Conservation (phyloP, 37 sponge, comb jelly and placozoan genomes). For the Spongia lamella region DNA sequence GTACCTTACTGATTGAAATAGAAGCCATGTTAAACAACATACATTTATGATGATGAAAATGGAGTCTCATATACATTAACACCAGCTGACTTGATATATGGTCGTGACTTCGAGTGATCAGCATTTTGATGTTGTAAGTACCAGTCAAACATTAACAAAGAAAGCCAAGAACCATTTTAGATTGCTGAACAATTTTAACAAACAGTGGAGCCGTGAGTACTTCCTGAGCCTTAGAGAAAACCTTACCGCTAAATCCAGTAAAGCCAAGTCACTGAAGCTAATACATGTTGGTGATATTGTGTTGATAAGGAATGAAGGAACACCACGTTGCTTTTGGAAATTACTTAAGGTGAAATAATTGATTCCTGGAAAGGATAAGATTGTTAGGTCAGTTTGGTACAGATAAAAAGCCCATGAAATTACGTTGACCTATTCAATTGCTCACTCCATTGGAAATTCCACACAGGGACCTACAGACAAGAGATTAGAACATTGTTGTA, state of each 20-base stretch:
- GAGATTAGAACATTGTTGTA: too few relatives aligned
- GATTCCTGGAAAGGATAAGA: too few relatives aligned
- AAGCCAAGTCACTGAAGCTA: neutral
- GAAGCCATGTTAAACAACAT: slow-evolving; percentile 7
- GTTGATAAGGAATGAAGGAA: slow-evolving; percentile 13
- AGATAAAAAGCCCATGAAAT: too few relatives aligned
- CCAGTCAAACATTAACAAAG: neutral
- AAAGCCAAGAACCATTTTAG: neutral
- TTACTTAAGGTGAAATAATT: neutral
- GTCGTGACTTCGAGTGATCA: neutral
- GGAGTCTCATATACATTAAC: slow-evolving; percentile 5
- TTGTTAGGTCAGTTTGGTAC: too few relatives aligned
- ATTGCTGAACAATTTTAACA: slow-evolving; percentile 27
- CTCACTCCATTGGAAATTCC: too few relatives aligned
- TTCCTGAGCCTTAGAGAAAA: slow-evolving; percentile 25
- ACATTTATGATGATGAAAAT: slow-evolving; percentile 7
- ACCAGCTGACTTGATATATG: slow-evolving; percentile 13
- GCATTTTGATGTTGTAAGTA: neutral
- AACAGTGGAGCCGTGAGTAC: slow-evolving; percentile 31
- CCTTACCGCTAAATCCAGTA: neutral
- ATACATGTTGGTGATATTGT: slow-evolving; percentile 19
- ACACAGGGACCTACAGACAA: too few relatives aligned
- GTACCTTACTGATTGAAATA: slow-evolving; percentile 11
- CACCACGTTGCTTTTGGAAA: slow-evolving; percentile 14
- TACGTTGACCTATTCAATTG: too few relatives aligned